Base-by-base conservation (phyloP, 2,797 vertebrate genomes). In the Argya squamiceps region DNA sequence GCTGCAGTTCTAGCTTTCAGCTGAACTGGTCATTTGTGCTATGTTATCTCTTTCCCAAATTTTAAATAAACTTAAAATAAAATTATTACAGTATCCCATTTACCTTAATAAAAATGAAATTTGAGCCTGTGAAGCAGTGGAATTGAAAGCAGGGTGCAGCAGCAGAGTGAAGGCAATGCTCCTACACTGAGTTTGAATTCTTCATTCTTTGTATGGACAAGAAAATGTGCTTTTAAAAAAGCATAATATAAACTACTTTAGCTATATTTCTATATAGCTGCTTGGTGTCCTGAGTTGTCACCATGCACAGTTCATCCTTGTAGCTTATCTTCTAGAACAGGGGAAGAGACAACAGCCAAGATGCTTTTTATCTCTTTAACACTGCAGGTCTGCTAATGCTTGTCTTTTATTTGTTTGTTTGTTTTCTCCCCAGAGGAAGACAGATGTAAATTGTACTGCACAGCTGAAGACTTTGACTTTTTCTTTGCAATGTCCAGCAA, bases 401-500 rank as follows among this genome's bases (percentile, higher is more conserved):
- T 62, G 11, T 53, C 29, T 34, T 86, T 92, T 21, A 9, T 29
- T 64, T 96, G 46, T 55, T 68, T 11, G 19, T 56, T 92, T 78
- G 30, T 49, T 80, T 68, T 36, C 81, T 62, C 65, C 96, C 47
- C 97, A 99, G 99, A 99, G 96, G 98, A 99, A 97, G 99, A 99
- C 92, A 98, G 99, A 93, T 99, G 99, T 94, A 99, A 99, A 96
- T 98, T 99, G 30, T 99, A 99, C 97, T 99, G 99, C 98, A 99
- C 99, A 64, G 99, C 99, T 30, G 99, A 99, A 97, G 99, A 99
- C 97, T 99, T 99, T 92, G 99, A 99, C 95, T 99, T 99, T 96
- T 99, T 99, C 98, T 99, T 99, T 12, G 99, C 99, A 64, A 99
- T 99, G 99, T 99, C 99, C 82, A 98, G 98, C 97, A 99, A 99